phyloP scores from a whole-genome alignment of 1,140 invertebrate genomes.

The Apis florea region DNA sequence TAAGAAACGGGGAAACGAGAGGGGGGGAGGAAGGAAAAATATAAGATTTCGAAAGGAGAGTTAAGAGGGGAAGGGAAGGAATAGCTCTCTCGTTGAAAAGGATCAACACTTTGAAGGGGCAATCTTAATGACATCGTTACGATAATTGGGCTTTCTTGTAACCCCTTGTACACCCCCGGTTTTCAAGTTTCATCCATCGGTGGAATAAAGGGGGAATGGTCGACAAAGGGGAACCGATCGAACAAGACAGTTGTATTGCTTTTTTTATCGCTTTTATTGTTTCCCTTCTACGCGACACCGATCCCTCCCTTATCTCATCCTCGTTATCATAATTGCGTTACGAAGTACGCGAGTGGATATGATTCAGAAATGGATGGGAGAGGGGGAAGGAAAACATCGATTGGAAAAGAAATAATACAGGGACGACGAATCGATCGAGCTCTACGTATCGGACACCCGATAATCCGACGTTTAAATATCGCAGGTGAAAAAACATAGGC shows the following conservation, averaged over 20 bases:
- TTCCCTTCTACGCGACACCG: neutral
- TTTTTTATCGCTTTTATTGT: neutral
- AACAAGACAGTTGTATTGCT: neutral
- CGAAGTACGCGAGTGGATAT: neutral
- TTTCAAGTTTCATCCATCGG: neutral
- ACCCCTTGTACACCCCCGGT: neutral
- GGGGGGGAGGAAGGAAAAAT: neutral
- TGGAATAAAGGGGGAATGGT: neutral
- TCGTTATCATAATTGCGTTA: neutral
- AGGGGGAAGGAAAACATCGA: neutral
- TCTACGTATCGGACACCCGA: neutral
- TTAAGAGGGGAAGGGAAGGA: neutral
- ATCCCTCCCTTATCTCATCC: neutral
- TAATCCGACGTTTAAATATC: slow-evolving; percentile 23
- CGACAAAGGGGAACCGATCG: slow-evolving; percentile 7
- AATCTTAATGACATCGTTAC: slow-evolving; percentile 27
- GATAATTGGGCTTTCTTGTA: slow-evolving; percentile 26
- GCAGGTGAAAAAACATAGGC: neutral
- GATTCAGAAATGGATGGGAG: neutral
- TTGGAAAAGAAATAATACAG: neutral
- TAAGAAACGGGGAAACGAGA: neutral
- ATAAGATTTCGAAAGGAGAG: neutral
- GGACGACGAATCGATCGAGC: slow-evolving; percentile 8
- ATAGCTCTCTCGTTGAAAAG: too few species aligned
- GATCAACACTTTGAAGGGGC: slow-evolving; percentile 16